Percentiles rank a stretch among this genome's conserved stretches.
Conservation (phyloP, 2,113 vertebrate genomes). For the Muscicapa adusta region DNA sequence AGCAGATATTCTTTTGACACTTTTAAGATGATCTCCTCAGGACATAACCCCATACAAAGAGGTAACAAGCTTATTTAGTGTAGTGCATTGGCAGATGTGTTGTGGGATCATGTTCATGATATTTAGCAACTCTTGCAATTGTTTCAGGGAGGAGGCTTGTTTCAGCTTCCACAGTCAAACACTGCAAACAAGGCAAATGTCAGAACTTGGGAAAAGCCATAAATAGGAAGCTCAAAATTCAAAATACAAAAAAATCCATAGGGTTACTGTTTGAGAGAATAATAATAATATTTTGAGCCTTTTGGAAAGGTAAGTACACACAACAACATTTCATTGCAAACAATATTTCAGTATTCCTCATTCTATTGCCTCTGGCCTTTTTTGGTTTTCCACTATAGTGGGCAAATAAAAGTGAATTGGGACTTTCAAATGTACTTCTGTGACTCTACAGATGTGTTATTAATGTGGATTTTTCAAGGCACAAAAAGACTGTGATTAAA, state of each 20-base stretch:
- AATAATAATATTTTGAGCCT: conserved; percentile 27
- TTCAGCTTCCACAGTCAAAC: background rate
- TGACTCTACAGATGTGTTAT: background rate
- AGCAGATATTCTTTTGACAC: background rate
- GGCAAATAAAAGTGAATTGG: conserved; percentile 17
- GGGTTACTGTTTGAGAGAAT: background rate
- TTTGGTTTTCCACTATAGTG: background rate
- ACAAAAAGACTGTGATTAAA: background rate
- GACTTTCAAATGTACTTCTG: background rate
- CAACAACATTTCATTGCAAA: background rate
- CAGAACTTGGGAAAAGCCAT: background rate
- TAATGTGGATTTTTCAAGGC: background rate
- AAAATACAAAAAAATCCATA: conserved; percentile 6
- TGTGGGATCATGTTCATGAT: background rate
- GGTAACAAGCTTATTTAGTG: background rate
- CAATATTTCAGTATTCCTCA: background rate
- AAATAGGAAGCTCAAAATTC: background rate
- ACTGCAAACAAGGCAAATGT: background rate
- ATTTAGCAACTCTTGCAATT: conserved; percentile 7
- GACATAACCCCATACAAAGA: background rate
- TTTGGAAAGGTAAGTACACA: conserved; percentile 4
- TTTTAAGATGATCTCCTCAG: background rate
- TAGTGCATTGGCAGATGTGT: background rate
- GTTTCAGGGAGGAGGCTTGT: background rate
- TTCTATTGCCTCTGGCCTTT: conserved; percentile 7